phyloP scores from a whole-genome alignment of 30 jellyfish, hydroid and myxozoan species.

The Rhopilema esculentum region DNA sequence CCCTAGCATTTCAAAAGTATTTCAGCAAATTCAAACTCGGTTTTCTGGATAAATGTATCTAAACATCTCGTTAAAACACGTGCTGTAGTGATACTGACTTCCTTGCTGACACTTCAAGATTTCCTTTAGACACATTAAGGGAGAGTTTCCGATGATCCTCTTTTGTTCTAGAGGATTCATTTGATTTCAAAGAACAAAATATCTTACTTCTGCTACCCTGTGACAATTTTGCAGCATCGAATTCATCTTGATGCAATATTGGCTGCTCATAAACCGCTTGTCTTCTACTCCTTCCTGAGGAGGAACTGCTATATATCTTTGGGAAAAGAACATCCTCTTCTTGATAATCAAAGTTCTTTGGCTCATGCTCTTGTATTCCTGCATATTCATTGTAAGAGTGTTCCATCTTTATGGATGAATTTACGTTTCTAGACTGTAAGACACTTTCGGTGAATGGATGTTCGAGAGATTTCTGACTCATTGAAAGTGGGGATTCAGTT shows the following conservation, averaged over 20 bases:
- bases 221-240: not conserved
- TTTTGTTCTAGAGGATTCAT: not conserved
- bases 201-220: not conserved
- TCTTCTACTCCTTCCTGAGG: not conserved
- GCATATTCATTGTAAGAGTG: not conserved
- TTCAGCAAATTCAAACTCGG: too few relatives aligned
- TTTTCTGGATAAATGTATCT: too few relatives aligned
- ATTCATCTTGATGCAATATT: not conserved
- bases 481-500: slow-evolving; percentile 42
- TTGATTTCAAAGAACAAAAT: not conserved
- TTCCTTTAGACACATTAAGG: not conserved
- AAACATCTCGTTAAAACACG: not conserved
- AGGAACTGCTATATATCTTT: not conserved
- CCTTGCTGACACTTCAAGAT: not conserved
- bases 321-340: not conserved
- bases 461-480: slow-evolving; percentile 51
- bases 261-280: slow-evolving; percentile 29
- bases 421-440: not conserved
- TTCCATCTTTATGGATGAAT: not conserved
- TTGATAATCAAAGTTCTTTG: not conserved
- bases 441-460: not conserved
- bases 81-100: not conserved
- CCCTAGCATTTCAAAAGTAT: too few relatives aligned
- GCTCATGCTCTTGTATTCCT: not conserved
- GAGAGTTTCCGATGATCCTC: not conserved